Evolutionary conservation across 2,888 invertebrate species (phyloP), one percentile per base, ranked within the genome.

Genomic region (Euplexia lucipara): DNA sequence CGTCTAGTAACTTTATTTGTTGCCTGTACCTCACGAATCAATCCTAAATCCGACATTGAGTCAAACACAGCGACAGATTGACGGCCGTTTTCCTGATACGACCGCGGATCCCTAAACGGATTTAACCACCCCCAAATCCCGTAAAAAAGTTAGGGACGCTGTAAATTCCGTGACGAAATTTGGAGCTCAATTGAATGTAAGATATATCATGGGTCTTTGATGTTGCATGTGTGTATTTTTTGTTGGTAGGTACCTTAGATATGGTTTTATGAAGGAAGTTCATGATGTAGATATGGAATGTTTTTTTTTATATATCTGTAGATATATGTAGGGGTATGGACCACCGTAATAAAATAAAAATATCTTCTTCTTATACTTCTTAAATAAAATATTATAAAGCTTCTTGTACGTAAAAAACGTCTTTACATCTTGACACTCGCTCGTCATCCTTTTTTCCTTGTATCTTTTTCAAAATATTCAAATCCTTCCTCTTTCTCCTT

Each of bases 121-220:
- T 77, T 77, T 77, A 80, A 68, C 78, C 74, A 66, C 47, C 71
- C n/a, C 69, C 18, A 52, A 54, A 59, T 42, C 58, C 75, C 81
- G 81, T 79, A 81, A 78, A 79, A 78, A 75, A 77, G 75, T 81
- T 70, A 75, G 59, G 71, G 47, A 26, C 39, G 78, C 51, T 75
- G 71, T 78, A 78, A 79, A 79, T 78, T 81, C 54, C 44, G 72
- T 52, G 75, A 75, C 75, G 49, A 70, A 79, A 78, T 68, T 78
- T 78, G 75, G 72, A 72, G 70, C 70, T 75, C 81, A 79, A 79
- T 79, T 79, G 81, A 81, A 81, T 81, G 76, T 75, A 54, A 81
- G 72, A 67, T 64, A 79, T 78, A 80, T 80, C 63, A 74, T 63
- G 67, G 57, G 39, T 48, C 44, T 58, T 77, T 79, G 70, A 79